Percentiles rank a stretch among this genome's conserved stretches.
These are phyloP conservation scores for Prosapia bicincta DNA, from an alignment of 2,888 invertebrate genomes.

Conservation along the genomic window DNA sequence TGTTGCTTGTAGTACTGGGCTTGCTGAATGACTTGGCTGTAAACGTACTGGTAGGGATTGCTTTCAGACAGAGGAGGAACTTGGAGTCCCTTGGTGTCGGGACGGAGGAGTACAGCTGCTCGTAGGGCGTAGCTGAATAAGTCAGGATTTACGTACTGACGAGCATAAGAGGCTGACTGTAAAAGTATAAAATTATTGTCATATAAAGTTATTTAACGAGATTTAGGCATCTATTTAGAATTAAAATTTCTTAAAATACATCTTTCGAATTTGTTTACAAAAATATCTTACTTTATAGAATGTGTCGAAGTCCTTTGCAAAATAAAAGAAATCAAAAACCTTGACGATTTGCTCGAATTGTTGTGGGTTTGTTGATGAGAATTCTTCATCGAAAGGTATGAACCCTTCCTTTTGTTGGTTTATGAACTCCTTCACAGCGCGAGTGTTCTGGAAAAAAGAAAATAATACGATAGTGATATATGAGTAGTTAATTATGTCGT, in stretches of 20 bases:
- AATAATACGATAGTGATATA: too few species aligned
- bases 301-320: conserved; percentile 49
- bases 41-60: conserved; percentile 46
- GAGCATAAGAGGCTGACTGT: conserved; percentile 54
- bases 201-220: too few species aligned
- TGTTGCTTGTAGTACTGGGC: conserved; percentile 13
- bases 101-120: conserved; percentile 53
- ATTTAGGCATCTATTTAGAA: too few species aligned
- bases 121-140: conserved; percentile 56
- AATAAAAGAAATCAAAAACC: conserved; percentile 63
- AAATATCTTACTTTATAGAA: conserved; percentile 21
- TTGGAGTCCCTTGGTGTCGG: conserved; percentile 51
- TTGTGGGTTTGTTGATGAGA: conserved; percentile 57
- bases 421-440: conserved; percentile 56
- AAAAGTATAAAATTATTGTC: too few species aligned
- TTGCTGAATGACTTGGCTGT: conserved; percentile 10
- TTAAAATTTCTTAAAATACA: too few species aligned
- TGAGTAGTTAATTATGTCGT: too few species aligned
- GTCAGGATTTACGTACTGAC: conserved; percentile 53
- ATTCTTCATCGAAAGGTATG: conserved; percentile 56
- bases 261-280: too few species aligned
- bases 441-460: conserved; percentile 51
- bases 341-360: conserved; percentile 61
- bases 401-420: conserved; percentile 54
- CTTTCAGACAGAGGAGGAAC: conserved; percentile 58